Conservation (phyloP, 2,113 vertebrate genomes). For the Tichodroma muraria region DNA sequence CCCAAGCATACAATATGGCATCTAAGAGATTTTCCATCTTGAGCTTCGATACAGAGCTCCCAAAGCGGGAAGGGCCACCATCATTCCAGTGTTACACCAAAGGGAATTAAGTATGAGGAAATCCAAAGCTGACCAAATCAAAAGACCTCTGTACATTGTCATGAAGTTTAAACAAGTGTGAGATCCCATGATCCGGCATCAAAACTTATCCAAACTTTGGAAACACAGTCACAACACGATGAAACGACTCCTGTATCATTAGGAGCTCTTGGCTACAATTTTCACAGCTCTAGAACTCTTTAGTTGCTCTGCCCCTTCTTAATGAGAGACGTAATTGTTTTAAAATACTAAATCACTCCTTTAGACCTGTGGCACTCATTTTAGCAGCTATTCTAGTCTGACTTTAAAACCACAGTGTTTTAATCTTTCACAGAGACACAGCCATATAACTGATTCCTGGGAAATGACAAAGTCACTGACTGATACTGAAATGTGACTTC, state of each 20-base stretch:
- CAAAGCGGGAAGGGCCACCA: background rate
- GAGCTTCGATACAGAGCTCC: background rate
- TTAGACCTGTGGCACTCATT: background rate
- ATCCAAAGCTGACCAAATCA: background rate
- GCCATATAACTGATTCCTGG: background rate
- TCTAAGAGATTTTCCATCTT: background rate
- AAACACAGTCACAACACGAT: background rate
- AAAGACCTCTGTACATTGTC: background rate
- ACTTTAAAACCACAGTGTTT: background rate
- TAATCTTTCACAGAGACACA: background rate
- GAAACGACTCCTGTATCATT: background rate
- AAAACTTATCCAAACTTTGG: background rate
- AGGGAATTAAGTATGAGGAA: background rate
- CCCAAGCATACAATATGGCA: background rate
- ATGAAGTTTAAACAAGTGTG: background rate
- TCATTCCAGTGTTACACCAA: background rate
- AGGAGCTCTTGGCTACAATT: background rate
- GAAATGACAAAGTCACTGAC: conserved; percentile 34
- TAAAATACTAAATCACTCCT: background rate
- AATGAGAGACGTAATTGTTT: background rate
- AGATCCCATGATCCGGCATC: background rate
- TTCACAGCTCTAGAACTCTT: background rate
- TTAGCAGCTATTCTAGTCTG: background rate
- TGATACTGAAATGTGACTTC: conserved; percentile 36
- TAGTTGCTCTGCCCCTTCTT: background rate